Conservation (phyloP, 2,888 invertebrate genomes). For the Clepsis dumicolana region DNA sequence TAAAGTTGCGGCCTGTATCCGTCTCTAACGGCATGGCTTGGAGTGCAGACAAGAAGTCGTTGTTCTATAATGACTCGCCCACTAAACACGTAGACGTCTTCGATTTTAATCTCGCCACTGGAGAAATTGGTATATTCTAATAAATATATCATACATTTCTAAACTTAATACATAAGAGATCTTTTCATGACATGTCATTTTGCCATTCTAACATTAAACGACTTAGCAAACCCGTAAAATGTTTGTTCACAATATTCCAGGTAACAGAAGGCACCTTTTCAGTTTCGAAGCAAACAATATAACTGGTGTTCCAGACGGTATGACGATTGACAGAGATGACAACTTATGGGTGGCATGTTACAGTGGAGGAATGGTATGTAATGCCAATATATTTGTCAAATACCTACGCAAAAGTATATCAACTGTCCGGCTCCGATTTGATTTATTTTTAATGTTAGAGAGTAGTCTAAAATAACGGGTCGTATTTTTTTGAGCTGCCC, state of each 20-base stretch:
- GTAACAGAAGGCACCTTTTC: conserved; percentile 56
- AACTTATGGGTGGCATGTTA: conserved; percentile 88
- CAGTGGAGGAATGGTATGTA: too few species aligned
- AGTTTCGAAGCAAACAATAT: conserved; percentile 71
- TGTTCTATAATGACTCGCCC: conserved; percentile 93
- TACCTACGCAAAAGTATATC: too few species aligned
- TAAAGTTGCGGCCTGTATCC: conserved; percentile 80
- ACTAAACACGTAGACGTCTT: conserved; percentile 89
- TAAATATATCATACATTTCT: too few species aligned
- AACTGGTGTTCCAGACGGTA: conserved; percentile 82
- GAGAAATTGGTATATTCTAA: conserved; percentile 66
- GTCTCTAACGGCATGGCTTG: conserved; percentile 93
- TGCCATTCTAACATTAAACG: too few species aligned
- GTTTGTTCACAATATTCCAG: background rate
- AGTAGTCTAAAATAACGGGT: too few species aligned
- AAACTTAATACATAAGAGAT: too few species aligned
- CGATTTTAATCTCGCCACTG: conserved; percentile 87
- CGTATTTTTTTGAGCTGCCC: too few species aligned
- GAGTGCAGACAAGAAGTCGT: conserved; percentile 88
- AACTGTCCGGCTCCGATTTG: too few species aligned
- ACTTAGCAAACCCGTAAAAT: too few species aligned
- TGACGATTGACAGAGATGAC: conserved; percentile 89
- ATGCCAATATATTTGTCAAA: too few species aligned
- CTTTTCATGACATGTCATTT: too few species aligned
- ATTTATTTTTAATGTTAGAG: too few species aligned